Base-by-base conservation (phyloP, 2,113 vertebrate genomes). In the Catharus minimus region DNA sequence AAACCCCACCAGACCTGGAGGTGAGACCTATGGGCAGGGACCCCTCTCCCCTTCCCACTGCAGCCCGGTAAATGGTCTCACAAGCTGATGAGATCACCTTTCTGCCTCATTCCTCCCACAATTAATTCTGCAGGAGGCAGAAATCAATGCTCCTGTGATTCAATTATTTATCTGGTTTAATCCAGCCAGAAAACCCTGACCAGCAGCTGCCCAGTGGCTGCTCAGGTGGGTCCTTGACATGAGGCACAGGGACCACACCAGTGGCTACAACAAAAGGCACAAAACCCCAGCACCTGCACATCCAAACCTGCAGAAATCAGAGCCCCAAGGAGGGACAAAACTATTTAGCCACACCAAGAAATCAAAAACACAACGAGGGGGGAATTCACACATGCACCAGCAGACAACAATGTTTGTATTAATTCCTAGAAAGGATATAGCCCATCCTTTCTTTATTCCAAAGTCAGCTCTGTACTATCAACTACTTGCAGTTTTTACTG, bases 11-110 rank as follows among this genome's bases (percentile, higher is more conserved):
- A 90, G 92, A 77, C 32, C 66, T 60, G n/a, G 53, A 81, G 61
- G 56, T 32, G 49, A 87, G 58, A 79, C 76, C 81, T 41, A 0
- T 1, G 23, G 49, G 65, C 8, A 5, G 41, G 28, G 73, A 76
- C 72, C 86, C 27, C 58, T 79, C 75, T 91, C 46, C 61, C n/a
- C 60, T 88, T 43, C 80, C 89, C 76, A 57, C 13, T 0, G 2
- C 60, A 58, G 88, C 33, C 82, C 3, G 0, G 43, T 57, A 91
- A 93, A 62, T 27, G 74, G 28, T 69, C 77, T 60, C 88, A 71
- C 44, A 36, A 50, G 79, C 53, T 92, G 80, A 83, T 90, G 88
- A 90, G 89, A 74, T 92, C 89, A 74, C 83, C 14, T 88, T 92
- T 79, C 88, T 74, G 82, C 27, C 82, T 95, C 3, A 4, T 64